A percentile compares a stretch with the other conserved stretches of the same genome.
phyloP scores from a whole-genome alignment of 2,797 vertebrate species.

The Lycodopsis pacificus region DNA sequence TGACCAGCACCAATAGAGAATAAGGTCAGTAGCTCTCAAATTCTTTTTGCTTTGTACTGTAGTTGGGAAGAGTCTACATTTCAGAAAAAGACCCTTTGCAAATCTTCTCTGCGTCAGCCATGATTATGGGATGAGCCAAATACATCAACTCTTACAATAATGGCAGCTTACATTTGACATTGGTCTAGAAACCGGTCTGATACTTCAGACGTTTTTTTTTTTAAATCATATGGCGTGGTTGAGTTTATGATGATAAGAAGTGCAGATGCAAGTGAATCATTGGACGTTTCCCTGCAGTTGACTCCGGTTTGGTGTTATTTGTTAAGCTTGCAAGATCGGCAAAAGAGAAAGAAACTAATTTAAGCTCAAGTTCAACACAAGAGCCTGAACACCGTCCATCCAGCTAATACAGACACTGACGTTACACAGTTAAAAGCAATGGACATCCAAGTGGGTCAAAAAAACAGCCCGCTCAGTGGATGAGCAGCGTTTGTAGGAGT shows the following conservation, averaged over 20 bases:
- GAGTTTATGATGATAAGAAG: constrained; percentile 43
- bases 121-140: constrained; percentile 22
- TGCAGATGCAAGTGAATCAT: constrained; percentile 60
- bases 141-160: constrained; percentile 14
- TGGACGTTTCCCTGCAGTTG: constrained; percentile 60
- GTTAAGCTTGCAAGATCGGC: constrained; percentile 51
- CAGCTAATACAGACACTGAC: constrained; percentile 10
- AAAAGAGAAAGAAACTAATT: constrained; percentile 30
- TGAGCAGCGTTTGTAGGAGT: constrained; percentile 53
- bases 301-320: constrained; percentile 66
- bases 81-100: neutral
- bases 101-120: constrained; percentile 24
- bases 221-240: neutral
- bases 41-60: constrained; percentile 9
- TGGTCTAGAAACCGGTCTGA: constrained; percentile 9
- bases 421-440: constrained; percentile 20
- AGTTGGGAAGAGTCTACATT: neutral
- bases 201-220: constrained; percentile 7
- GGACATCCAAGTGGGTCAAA: constrained; percentile 69
- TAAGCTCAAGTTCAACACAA: constrained; percentile 29
- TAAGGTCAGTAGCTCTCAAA: constrained; percentile 44
- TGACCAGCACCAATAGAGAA: constrained; percentile 44
- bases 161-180: constrained; percentile 19
- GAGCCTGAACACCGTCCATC: constrained; percentile 12
- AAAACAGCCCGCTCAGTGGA: constrained; percentile 50